A percentile compares a stretch with the other conserved stretches of the same genome.
phyloP scores from a whole-genome alignment of 1,140 invertebrate species.

The Grapholita molesta region DNA sequence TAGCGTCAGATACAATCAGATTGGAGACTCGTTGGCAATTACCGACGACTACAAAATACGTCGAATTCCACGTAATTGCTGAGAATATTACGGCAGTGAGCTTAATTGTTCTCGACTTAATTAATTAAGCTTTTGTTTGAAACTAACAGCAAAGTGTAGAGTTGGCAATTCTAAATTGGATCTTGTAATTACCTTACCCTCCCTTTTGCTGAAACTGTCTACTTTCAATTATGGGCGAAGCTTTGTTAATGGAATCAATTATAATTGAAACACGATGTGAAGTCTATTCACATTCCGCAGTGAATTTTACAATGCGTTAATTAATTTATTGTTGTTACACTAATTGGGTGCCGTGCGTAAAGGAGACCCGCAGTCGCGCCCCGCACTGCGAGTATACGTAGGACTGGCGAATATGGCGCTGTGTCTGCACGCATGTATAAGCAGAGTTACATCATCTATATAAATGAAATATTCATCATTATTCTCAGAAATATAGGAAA shows the following conservation, averaged over 20 bases:
- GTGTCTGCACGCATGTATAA: no score
- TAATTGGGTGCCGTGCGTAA: constrained; percentile 11
- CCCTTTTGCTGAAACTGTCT: constrained; percentile 71
- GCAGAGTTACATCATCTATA: no score
- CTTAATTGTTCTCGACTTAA: constrained; percentile 78
- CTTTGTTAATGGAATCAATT: constrained; percentile 74
- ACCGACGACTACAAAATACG: constrained; percentile 71
- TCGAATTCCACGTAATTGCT: constrained; percentile 74
- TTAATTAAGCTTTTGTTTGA: constrained; percentile 78
- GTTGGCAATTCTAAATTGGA: constrained; percentile 77
- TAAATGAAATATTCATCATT: no score
- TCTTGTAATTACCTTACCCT: constrained; percentile 77
- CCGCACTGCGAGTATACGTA: no score
- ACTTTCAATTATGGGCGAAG: constrained; percentile 74
- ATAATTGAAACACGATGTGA: constrained; percentile 69
- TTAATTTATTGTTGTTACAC: constrained; percentile 37
- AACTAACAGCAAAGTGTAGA: constrained; percentile 77
- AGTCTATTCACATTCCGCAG: constrained; percentile 43
- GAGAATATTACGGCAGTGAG: constrained; percentile 76
- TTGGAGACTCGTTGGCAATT: constrained; percentile 68
- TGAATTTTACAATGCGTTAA: constrained; percentile 41
- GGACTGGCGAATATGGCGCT: background rate
- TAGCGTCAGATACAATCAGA: constrained; percentile 71
- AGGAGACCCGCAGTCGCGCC: background rate
- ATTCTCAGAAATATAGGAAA: no score